These are phyloP conservation scores for Geopemphigus sp. DNA, from an alignment of 1,140 invertebrate genomes.

Conservation along the genomic window DNA sequence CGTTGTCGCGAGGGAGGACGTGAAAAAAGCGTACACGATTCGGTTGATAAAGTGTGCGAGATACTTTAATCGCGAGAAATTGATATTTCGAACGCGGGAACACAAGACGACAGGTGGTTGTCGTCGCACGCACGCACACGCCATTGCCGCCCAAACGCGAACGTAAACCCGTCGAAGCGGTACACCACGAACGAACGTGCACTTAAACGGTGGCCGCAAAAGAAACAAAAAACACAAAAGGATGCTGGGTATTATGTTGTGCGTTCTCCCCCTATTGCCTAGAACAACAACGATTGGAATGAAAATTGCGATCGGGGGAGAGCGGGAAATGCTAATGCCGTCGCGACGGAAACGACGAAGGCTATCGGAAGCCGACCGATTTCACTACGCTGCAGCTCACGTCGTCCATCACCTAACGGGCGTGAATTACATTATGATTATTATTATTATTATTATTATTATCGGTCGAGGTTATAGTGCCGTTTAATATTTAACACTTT, in stretches of 20 bases:
- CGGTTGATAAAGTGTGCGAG: not conserved
- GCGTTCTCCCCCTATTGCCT: not conserved
- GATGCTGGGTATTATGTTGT: too few species aligned
- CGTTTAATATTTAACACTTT: not conserved
- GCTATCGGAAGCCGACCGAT: conserved; percentile 34
- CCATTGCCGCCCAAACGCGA: too few species aligned
- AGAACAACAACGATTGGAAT: not conserved
- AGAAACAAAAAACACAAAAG: too few species aligned
- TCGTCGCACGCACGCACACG: too few species aligned
- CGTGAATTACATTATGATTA: too few species aligned
- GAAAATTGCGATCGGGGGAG: too few species aligned
- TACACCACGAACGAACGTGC: too few species aligned
- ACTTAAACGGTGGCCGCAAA: too few species aligned
- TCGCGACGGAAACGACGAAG: conserved; percentile 33
- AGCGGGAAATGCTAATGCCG: too few species aligned
- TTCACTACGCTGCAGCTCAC: not conserved
- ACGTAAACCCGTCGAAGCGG: too few species aligned
- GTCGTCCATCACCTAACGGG: too few species aligned
- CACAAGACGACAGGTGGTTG: not conserved
- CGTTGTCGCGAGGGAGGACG: not conserved
- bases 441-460: not conserved
- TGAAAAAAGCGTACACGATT: too few species aligned
- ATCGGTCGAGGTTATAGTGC: not conserved
- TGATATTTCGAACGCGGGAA: not conserved
- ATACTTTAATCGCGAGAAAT: conserved; percentile 25